A percentile compares a stretch with the other conserved stretches of the same genome.
Evolutionary conservation across 2,888 invertebrate genomes (phyloP).

Genomic region (Dexiosoma caninum): DNA sequence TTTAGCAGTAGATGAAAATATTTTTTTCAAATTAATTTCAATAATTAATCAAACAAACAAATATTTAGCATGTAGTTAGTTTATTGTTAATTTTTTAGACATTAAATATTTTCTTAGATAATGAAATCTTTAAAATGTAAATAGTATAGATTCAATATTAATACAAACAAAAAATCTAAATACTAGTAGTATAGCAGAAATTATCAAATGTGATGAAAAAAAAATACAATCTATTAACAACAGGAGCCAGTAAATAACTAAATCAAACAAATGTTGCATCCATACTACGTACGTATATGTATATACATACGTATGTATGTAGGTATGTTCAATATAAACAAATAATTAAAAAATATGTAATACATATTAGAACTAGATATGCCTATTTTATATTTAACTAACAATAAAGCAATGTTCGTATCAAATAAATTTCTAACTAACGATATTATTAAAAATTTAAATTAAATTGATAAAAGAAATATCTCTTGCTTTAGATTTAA

Average conservation of each 20-base stretch:
- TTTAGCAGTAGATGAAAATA: conserved; percentile 60
- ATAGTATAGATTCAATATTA: not conserved
- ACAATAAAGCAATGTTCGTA: not conserved
- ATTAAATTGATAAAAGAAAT: no score
- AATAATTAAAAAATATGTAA: no score
- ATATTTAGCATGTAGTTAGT: conserved; percentile 27
- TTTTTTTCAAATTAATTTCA: conserved; percentile 2
- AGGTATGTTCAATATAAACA: no score
- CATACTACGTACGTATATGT: no score
- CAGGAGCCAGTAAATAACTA: conserved; percentile 37
- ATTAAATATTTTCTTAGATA: conserved; percentile 36
- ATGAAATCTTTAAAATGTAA: not conserved
- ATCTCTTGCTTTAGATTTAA: no score
- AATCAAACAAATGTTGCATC: conserved; percentile 22
- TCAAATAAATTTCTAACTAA: not conserved
- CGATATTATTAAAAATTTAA: not conserved
- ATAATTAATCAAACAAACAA: conserved; percentile 24
- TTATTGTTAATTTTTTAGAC: conserved; percentile 43
- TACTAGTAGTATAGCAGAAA: conserved; percentile 12
- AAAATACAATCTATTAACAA: conserved; percentile 57
- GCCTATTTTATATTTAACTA: conserved; percentile 2
- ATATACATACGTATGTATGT: no score
- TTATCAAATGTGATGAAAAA: conserved; percentile 61
- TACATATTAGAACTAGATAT: not conserved
- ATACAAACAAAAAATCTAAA: not conserved